These are phyloP conservation scores for Ecdyonurus torrentis DNA, from an alignment of 2,888 invertebrate genomes.

Conservation along the genomic window DNA sequence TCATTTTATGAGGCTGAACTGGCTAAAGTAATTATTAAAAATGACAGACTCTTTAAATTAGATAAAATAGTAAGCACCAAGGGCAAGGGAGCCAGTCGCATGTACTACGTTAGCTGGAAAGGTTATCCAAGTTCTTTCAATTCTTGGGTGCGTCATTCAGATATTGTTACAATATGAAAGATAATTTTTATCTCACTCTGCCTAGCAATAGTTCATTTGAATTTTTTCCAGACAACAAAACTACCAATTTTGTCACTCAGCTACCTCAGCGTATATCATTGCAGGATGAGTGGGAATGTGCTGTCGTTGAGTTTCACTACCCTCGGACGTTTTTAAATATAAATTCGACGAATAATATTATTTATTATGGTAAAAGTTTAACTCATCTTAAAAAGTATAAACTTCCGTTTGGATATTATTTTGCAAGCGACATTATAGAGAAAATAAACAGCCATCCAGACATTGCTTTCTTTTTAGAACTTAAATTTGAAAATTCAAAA, in stretches of 20 bases:
- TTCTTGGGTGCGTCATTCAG: constrained; percentile 13
- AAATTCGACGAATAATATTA: background rate
- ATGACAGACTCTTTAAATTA: constrained; percentile 10
- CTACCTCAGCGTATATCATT: constrained; percentile 14
- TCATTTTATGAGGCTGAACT: constrained; percentile 16
- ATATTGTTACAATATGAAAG: constrained; percentile 7
- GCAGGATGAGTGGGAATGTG: constrained; percentile 16
- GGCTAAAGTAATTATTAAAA: constrained; percentile 11
- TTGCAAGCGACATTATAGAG: background rate
- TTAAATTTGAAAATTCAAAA: background rate
- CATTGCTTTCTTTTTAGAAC: background rate
- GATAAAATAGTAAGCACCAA: constrained; percentile 13
- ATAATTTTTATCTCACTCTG: constrained; percentile 16
- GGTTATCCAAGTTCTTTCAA: constrained; percentile 16
- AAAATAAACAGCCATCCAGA: background rate
- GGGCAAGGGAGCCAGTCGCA: constrained; percentile 9
- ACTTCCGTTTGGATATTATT: background rate
- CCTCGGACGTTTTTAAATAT: constrained; percentile 10
- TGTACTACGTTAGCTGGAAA: constrained; percentile 16
- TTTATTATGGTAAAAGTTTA: background rate
- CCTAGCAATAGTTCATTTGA: constrained; percentile 16
- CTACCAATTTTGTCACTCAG: constrained; percentile 16
- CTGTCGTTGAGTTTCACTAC: constrained; percentile 14
- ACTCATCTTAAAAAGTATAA: background rate
- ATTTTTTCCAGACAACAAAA: constrained; percentile 17